Conservation (phyloP, 2,113 vertebrate genomes). For the Lophochroa leadbeateri region DNA sequence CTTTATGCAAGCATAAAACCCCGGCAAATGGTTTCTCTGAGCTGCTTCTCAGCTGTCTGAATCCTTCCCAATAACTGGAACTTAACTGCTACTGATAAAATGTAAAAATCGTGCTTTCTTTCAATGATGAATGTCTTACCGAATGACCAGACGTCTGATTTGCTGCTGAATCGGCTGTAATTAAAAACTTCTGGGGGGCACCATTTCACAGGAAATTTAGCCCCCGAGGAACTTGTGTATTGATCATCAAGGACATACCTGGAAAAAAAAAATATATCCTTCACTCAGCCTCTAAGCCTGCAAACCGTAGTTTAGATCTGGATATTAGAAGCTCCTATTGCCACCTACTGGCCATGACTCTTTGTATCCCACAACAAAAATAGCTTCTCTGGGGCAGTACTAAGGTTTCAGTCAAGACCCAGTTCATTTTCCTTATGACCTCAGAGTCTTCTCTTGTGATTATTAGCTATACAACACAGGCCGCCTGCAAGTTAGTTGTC, state of each 20-base stretch:
- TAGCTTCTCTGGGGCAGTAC: not conserved
- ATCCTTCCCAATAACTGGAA: not conserved
- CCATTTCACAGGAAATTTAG: slow-evolving; percentile 96
- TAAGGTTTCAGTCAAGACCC: not conserved
- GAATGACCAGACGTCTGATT: slow-evolving; percentile 93
- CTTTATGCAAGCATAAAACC: not conserved
- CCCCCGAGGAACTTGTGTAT: slow-evolving; percentile 90
- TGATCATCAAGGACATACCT: slow-evolving; percentile 95
- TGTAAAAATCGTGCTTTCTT: not conserved
- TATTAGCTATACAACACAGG: not conserved
- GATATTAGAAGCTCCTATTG: not conserved
- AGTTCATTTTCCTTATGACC: not conserved
- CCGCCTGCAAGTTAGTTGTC: not conserved
- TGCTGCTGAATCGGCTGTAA: slow-evolving; percentile 94
- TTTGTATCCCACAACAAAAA: not conserved
- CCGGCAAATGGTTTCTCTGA: not conserved
- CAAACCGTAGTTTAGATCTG: not conserved
- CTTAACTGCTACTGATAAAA: not conserved
- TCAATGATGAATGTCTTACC: slow-evolving; percentile 70
- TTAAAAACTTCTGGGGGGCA: slow-evolving; percentile 95
- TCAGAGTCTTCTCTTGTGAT: not conserved
- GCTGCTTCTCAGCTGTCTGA: not conserved
- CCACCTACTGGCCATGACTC: slow-evolving; percentile 67
- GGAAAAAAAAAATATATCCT: not conserved
- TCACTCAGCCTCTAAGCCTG: not conserved